Evolutionary conservation across 2,888 invertebrate species (phyloP).

Genomic region (Synergus itoensis): DNA sequence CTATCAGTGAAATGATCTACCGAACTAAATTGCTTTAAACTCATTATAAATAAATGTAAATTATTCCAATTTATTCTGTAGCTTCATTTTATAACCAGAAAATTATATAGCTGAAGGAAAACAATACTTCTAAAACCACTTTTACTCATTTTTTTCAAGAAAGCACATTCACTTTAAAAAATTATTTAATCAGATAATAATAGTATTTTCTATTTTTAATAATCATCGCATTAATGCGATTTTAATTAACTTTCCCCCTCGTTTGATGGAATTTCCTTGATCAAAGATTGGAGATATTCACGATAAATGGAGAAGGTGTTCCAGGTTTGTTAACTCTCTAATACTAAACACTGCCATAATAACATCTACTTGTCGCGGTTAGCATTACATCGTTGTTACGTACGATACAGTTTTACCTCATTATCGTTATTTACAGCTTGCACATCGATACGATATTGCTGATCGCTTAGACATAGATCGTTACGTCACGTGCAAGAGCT

Average conservation of each 20-base stretch:
- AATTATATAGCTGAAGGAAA: not conserved
- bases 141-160: not conserved
- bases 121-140: not conserved
- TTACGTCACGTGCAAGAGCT: conserved; percentile 33
- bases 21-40: not conserved
- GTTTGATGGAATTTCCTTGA: conserved; percentile 6
- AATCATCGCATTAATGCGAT: not conserved
- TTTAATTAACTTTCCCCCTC: not conserved
- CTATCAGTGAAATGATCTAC: conserved; percentile 34
- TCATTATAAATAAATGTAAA: not conserved
- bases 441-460: conserved; percentile 31
- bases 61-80: not conserved
- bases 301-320: conserved; percentile 11
- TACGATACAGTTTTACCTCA: conserved; percentile 35
- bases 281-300: not conserved
- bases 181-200: not conserved
- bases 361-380: conserved; percentile 36
- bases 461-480: conserved; percentile 37
- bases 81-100: not conserved
- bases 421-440: conserved; percentile 39
- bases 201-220: too few species aligned
- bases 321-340: not conserved
- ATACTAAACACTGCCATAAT: conserved; percentile 32
- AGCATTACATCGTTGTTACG: conserved; percentile 28
- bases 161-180: not conserved